Conservation (phyloP, 2,797 vertebrate genomes). For the Halcyon leucocephala region DNA sequence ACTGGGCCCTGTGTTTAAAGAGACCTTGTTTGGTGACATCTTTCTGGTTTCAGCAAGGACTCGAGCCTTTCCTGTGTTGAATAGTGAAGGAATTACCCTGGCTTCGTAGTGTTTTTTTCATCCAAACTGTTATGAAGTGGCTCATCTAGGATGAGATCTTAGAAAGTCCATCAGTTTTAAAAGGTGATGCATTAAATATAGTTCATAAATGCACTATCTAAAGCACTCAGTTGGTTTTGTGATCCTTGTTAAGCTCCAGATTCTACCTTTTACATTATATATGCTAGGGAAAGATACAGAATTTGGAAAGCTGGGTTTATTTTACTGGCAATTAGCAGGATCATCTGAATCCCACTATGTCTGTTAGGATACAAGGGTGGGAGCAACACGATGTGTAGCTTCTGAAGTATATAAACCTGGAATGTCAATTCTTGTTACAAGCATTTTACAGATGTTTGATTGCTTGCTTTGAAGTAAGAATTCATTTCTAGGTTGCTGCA, state of each 20-base stretch:
- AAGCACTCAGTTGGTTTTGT: background rate
- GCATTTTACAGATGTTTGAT: background rate
- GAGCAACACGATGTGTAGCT: fast-evolving
- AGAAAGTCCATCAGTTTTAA: background rate
- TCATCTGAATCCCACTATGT: background rate
- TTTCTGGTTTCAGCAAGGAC: background rate
- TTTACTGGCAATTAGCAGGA: background rate
- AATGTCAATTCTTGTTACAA: background rate
- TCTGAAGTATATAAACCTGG: background rate
- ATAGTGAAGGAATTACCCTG: background rate
- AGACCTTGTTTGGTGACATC: conserved; percentile 4
- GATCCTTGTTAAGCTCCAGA: background rate
- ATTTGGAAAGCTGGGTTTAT: background rate
- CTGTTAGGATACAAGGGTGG: background rate
- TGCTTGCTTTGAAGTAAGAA: background rate
- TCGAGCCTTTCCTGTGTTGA: background rate
- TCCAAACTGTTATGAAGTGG: background rate
- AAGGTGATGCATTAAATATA: background rate
- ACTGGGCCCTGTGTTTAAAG: background rate
- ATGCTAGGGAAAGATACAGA: background rate
- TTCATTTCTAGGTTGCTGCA: background rate
- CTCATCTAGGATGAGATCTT: background rate
- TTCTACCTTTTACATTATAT: background rate
- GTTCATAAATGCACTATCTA: background rate
- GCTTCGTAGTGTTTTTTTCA: background rate